phyloP scores from a whole-genome alignment of 53 echinoderm and acorn worm genomes.

The Astropecten irregularis region DNA sequence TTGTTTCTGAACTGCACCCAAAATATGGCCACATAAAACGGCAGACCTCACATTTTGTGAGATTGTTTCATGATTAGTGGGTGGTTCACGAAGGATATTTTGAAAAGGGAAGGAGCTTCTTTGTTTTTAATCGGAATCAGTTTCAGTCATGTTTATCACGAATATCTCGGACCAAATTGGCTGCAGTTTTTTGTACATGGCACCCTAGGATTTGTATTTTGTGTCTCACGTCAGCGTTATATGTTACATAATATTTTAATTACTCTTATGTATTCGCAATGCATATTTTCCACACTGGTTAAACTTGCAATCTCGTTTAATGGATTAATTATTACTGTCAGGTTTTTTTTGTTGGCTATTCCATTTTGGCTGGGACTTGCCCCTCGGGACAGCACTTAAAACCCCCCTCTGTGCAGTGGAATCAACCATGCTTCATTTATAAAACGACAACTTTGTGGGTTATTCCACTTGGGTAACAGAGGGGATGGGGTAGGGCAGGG shows the following conservation, averaged over 20 bases:
- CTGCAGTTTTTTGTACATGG: background rate
- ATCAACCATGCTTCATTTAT: background rate
- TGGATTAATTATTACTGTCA: background rate
- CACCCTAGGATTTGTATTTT: background rate
- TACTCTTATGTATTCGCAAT: background rate
- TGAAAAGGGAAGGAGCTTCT: background rate
- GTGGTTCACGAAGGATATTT: background rate
- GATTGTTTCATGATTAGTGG: background rate
- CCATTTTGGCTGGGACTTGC: background rate
- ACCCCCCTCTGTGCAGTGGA: background rate
- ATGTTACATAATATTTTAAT: background rate
- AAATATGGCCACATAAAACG: too few relatives aligned
- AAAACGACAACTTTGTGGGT: background rate
- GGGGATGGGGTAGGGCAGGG: too few relatives aligned
- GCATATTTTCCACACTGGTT: too few relatives aligned
- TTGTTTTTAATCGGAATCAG: too few relatives aligned
- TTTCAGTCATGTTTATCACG: background rate
- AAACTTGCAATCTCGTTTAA: too few relatives aligned
- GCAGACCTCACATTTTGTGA: too few relatives aligned
- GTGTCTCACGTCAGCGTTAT: background rate
- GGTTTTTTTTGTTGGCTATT: too few relatives aligned
- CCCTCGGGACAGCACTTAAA: background rate
- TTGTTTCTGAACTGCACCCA: too few relatives aligned
- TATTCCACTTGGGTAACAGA: background rate
- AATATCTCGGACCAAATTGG: background rate